These are phyloP conservation scores for Empidonax traillii DNA, from an alignment of 2,113 vertebrate species.

Conservation along the genomic window DNA sequence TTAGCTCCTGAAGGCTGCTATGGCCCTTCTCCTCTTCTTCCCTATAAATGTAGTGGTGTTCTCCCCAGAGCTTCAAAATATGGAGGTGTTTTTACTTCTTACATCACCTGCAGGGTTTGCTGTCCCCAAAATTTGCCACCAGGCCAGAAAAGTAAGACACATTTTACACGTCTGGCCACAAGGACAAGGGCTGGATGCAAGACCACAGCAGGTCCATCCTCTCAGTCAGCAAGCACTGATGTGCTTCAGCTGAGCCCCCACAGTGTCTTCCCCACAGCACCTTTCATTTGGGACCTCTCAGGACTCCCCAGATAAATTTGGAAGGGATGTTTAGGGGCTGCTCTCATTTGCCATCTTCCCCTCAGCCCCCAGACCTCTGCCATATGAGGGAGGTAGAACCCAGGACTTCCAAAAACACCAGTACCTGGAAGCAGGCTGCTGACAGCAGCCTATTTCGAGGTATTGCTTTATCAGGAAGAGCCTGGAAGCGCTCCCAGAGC, in stretches of 20 bases:
- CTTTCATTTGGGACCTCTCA: background rate
- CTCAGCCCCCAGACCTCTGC: background rate
- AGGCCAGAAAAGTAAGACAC: background rate
- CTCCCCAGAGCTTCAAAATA: background rate
- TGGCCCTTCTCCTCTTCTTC: background rate
- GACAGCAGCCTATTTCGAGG: constrained; percentile 7
- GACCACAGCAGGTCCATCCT: background rate
- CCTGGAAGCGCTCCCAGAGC: background rate
- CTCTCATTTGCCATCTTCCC: background rate
- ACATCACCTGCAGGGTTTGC: fast-evolving
- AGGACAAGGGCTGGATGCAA: background rate
- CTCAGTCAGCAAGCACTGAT: background rate
- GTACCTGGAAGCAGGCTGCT: background rate
- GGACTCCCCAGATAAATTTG: background rate
- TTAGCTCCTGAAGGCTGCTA: background rate
- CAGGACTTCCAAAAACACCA: background rate
- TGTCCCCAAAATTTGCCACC: background rate
- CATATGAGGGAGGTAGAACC: fast-evolving
- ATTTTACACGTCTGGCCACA: fast-evolving
- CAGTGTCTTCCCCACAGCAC: fast-evolving
- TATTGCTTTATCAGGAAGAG: background rate
- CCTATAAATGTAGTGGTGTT: background rate
- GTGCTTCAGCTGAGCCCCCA: background rate
- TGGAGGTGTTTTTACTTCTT: background rate
- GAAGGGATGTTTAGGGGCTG: fast-evolving